Evolutionary conservation across 1,140 invertebrate genomes (phyloP).

Genomic region (Lordiphosa stackelbergi): DNA sequence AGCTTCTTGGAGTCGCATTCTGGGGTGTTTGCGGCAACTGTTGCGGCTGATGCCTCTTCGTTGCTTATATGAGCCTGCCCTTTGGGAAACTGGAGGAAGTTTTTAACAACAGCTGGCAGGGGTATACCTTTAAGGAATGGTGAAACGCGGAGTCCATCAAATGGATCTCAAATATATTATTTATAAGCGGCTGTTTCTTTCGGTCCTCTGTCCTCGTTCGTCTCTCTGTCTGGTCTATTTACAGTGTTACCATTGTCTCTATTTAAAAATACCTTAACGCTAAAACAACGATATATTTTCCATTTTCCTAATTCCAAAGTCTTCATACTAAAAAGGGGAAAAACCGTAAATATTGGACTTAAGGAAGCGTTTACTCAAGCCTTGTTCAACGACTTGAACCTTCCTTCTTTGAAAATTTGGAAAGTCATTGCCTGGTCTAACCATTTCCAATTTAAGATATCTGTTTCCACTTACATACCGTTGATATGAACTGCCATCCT

Average conservation of each 20-base stretch:
- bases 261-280: no score
- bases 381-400: no score
- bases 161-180: slow-evolving; percentile 6
- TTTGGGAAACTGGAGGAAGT: slow-evolving; percentile 30
- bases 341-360: no score
- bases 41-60: slow-evolving; percentile 23
- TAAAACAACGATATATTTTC: no score
- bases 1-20: slow-evolving; percentile 41
- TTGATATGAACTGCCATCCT: slow-evolving; percentile 21
- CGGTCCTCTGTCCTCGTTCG: no score
- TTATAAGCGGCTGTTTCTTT: no score
- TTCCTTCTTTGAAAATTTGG: slow-evolving; percentile 15
- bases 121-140: background rate
- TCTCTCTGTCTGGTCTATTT: no score
- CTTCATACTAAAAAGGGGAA: no score
- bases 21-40: slow-evolving; percentile 38
- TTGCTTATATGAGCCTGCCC: slow-evolving; percentile 12
- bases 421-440: slow-evolving; percentile 1
- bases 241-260: no score
- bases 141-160: background rate
- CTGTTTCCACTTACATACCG: slow-evolving; percentile 69
- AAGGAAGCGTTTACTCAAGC: no score
- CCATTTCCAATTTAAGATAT: slow-evolving; percentile 42
- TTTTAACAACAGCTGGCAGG: slow-evolving; percentile 27
- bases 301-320: no score